Base-by-base conservation (phyloP, 2,888 invertebrate genomes). In the Macaria liturata region DNA sequence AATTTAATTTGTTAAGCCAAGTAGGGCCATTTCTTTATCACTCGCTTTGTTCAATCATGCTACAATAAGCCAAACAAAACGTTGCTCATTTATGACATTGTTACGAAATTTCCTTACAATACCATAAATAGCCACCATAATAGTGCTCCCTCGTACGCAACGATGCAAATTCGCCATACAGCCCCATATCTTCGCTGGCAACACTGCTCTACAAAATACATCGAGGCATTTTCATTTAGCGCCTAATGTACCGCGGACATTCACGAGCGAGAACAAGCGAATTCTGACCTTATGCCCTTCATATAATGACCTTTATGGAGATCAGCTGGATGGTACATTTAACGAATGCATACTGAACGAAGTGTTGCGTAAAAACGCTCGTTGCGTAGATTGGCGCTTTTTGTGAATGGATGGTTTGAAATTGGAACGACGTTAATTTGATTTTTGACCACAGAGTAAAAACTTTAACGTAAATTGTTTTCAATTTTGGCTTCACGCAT, bases 191-290 rank as follows among this genome's bases (percentile, higher is more conserved):
- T 59, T 61, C 52, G 62, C 61, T 67, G 64, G 64, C 59, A 67
- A 49, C 66, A 64, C 60, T 58, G 61, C 58, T 57, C 48, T 44
- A 31, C 61, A 51, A 50, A 49, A 60, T 64, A 65, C 59, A 69
- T 67, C 66, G 65, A 54, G 61, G 53, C 62, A 60, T 68, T 67
- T 72, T 73, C 71, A 75, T 72, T 73, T 70, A 60, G 62, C 62
- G 68, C 67, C 65, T 75, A 78, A 76, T 80, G 73, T 74, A 64
- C 61, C 72, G 68, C 68, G 61, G 54, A 49, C 49, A 51, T 59
- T 64, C 60, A 57, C 60, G 68, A 63, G 65, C 55, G 59, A 46
- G 46, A 61, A 52, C 69, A 54, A 59, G 47, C 60, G 60, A 67
- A 66, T 57, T 65, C 56, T 61, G 60, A 65, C 65, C 67, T 59